Evolutionary conservation across 1,140 invertebrate species (phyloP), one percentile per base, ranked within the genome.

Genomic region (Microplitis demolitor): DNA sequence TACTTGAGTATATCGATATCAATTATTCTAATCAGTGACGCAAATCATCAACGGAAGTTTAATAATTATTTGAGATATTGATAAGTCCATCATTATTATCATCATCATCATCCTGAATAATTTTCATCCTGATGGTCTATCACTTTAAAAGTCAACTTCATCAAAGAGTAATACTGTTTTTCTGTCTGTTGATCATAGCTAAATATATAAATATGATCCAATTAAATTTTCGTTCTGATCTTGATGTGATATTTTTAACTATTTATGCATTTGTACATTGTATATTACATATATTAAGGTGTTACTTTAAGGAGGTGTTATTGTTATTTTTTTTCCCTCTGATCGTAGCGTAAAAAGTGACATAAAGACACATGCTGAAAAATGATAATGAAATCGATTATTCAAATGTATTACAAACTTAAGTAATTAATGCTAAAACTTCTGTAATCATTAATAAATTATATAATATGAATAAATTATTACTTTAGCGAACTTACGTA

Each of bases 401-500:
- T 51, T 1, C 33, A 39, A 53, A 66, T 73, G 51, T 37, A 69
- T 39, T 14, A 37, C 37, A 50, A 60, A 33, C 34, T 54, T 53
- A 39, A 56, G n/a, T 60, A 34, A 1, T 8, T 16, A 4, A 39
- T 39, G 33, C 16, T 37, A 39, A 6, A 13, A 56, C 53, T 16
- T 24, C 24, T 24, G 5, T 56, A 24, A n/a, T 56, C 16, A 54
- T n/a, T n/a, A 37, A 9, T 37, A 50, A 37, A 11, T 51, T 39
- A 61, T 6, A 16, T 56, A 13, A 31, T 4, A 31, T 58, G 4
- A 68, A 66, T 51, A 50, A 64, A 9, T 4, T 34, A 63, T 63
- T 56, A 62, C 16, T 37, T 11, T 54, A 62, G 61, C 64, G 54
- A 69, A 75, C 72, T 78, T 81, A 87, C 86, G 78, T 60, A 79